A percentile compares a stretch with the other conserved stretches of the same genome.
These are phyloP conservation scores for Clepsis dumicolana DNA, from an alignment of 2,888 invertebrate genomes.

Conservation along the genomic window DNA sequence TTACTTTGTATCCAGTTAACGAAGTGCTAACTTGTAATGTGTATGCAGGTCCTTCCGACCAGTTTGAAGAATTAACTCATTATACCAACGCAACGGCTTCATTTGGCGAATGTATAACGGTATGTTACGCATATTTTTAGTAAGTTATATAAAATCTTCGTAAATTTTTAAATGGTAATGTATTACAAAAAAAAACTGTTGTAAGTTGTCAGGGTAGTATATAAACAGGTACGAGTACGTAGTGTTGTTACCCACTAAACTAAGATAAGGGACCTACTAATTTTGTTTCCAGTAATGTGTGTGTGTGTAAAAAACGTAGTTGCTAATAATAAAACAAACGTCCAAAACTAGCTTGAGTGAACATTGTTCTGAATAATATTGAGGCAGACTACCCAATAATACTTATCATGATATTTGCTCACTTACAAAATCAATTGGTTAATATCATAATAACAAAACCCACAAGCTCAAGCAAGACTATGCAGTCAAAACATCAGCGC, in stretches of 20 bases:
- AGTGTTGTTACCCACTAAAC: too few species aligned
- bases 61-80: constrained; percentile 56
- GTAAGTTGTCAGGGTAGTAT: too few species aligned
- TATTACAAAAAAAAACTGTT: too few species aligned
- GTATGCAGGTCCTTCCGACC: constrained; percentile 57
- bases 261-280: too few species aligned
- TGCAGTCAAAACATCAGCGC: constrained; percentile 40
- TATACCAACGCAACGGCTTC: constrained; percentile 16
- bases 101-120: constrained; percentile 6
- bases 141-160: too few species aligned
- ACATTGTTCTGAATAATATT: neutral
- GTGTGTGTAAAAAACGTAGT: too few species aligned
- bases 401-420: neutral
- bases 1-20: constrained; percentile 76
- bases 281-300: too few species aligned
- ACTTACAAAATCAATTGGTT: neutral
- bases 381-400: neutral
- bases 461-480: constrained; percentile 28
- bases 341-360: neutral
- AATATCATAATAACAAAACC: constrained; percentile 9
- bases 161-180: too few species aligned
- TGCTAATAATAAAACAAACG: too few species aligned
- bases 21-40: constrained; percentile 72
- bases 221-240: too few species aligned
- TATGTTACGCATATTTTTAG: too few species aligned